phyloP scores from a whole-genome alignment of 2,797 vertebrate genomes.

The Eurystomus glaucurus region DNA sequence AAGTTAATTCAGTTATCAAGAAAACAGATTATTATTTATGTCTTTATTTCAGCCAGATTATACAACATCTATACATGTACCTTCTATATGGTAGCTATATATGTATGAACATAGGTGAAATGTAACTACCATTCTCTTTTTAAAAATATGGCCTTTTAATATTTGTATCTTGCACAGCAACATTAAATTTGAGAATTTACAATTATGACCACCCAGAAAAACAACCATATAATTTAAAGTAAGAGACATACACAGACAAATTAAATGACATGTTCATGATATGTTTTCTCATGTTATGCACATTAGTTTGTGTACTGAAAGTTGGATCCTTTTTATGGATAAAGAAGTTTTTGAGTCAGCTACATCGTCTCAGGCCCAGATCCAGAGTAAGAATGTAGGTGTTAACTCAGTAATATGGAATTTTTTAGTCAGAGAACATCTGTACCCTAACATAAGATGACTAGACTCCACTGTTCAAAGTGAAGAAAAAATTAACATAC shows the following conservation, averaged over 20 bases:
- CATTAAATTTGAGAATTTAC: not conserved
- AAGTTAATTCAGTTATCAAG: not conserved
- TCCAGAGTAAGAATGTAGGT: not conserved
- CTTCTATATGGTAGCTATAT: not conserved
- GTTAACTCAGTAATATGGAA: not conserved
- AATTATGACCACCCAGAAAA: not conserved
- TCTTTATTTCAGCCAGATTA: not conserved
- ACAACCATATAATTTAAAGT: not conserved
- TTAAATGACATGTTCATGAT: not conserved
- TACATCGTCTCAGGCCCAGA: not conserved
- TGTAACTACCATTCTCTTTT: not conserved
- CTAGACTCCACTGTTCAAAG: not conserved
- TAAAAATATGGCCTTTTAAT: not conserved
- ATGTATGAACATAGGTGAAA: not conserved
- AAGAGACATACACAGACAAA: not conserved
- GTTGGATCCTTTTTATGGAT: not conserved
- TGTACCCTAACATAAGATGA: not conserved
- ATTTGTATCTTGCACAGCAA: not conserved
- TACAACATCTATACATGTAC: not conserved
- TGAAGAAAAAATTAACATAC: not conserved
- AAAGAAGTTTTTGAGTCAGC: not conserved
- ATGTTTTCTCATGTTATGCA: not conserved
- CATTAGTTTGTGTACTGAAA: not conserved
- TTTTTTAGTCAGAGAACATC: conserved; percentile 1
- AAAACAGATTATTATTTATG: not conserved